Conservation (phyloP, 2,797 vertebrate species). For the Tadarida brasiliensis region DNA sequence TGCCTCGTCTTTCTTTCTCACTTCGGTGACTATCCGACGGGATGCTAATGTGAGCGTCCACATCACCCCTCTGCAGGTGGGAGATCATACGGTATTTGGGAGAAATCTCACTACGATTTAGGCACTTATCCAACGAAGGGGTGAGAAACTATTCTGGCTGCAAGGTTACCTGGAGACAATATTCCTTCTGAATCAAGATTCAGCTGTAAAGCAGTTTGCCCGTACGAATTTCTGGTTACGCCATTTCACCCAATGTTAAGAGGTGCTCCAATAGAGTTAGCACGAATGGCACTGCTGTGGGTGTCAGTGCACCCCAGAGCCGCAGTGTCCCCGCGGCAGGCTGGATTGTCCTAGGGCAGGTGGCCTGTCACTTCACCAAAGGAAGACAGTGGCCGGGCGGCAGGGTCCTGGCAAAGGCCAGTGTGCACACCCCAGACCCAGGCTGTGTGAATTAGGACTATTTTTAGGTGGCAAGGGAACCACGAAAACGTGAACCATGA, state of each 20-base stretch:
- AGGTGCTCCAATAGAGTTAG: neutral
- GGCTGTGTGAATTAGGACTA: neutral
- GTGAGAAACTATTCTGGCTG: neutral
- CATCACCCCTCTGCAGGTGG: neutral
- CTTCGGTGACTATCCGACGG: neutral
- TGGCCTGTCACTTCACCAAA: neutral
- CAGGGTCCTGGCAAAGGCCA: neutral
- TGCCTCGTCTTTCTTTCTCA: neutral
- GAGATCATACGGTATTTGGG: neutral
- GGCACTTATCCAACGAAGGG: neutral
- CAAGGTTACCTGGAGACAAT: neutral
- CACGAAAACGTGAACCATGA: neutral
- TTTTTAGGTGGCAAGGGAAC: neutral
- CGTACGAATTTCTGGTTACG: neutral
- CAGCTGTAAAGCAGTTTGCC: neutral
- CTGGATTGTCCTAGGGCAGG: neutral
- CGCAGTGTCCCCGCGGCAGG: accelerated
- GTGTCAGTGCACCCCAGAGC: neutral
- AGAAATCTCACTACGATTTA: neutral
- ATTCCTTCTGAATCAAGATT: constrained; percentile 29
- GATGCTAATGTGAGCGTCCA: neutral
- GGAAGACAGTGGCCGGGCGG: neutral
- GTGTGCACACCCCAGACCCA: neutral
- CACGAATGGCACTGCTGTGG: neutral
- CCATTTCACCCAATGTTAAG: neutral